Percentiles rank a stretch among this genome's conserved stretches.
Conservation (phyloP, 2,888 invertebrate species). For the Hydropsyche betteni region DNA sequence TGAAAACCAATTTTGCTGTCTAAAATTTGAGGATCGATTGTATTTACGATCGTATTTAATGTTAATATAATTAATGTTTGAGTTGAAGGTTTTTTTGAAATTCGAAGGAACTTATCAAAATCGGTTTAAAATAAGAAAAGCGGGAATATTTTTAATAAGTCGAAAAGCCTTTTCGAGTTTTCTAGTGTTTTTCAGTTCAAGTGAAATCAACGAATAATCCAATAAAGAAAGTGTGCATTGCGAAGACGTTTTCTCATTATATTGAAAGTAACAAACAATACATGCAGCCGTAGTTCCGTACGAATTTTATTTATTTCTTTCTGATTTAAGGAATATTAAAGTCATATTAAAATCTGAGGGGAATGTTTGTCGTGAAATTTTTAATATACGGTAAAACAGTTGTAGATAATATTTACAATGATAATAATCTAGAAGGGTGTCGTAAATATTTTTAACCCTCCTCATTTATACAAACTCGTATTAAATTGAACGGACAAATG, state of each 20-base stretch:
- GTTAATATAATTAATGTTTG: too few relatives aligned
- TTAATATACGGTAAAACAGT: background rate
- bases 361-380: background rate
- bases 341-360: background rate
- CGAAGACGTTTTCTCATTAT: conserved; percentile 7
- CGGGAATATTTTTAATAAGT: conserved; percentile 28
- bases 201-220: conserved; percentile 38
- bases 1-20: too few relatives aligned
- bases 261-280: background rate
- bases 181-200: background rate
- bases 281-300: background rate
- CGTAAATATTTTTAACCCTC: background rate
- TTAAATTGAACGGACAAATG: too few relatives aligned
- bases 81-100: too few relatives aligned
- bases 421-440: background rate
- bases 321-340: background rate
- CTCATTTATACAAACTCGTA: background rate
- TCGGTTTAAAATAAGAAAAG: too few relatives aligned
- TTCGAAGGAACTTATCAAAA: too few relatives aligned
- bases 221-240: conserved; percentile 44
- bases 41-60: too few relatives aligned
- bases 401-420: background rate
- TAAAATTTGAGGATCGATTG: too few relatives aligned
- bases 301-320: background rate
- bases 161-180: conserved; percentile 37